Evolutionary conservation across 1,140 invertebrate species (phyloP), one percentile per base, ranked within the genome.

Genomic region (Goniozus legneri): DNA sequence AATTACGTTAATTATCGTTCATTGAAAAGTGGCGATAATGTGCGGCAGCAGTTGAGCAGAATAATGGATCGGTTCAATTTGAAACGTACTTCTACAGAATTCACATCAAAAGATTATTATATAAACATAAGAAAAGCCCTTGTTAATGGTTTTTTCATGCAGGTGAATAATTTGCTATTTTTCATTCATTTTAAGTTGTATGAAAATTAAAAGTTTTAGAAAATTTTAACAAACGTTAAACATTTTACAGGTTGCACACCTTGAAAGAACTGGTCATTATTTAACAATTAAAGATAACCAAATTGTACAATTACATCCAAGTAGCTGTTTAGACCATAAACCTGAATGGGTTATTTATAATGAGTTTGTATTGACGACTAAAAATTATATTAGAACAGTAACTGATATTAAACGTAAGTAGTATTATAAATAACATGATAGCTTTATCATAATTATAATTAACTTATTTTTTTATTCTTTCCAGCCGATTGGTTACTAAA

Each of bases 261-360:
- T 98, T 48, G 95, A 98, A 71, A 79, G 92, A 53, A 95, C 89
- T 6, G 94, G 95, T 1, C 94, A 98, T 75, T 99, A 99, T 77
- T 79, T 98, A 50, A 99, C 97, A 12, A 94, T 98, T 34, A 99
- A 99, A 72, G 97, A 99, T 78, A 98, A 98, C 77, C 97, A 99
- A 80, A 85, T 95, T 43, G 97, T 99, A 7, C 95, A 98, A 73
- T 81, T 99, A 10, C 97, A 99, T 80, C 97, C 97, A 0, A 98
- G 95, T 36, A 98, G 95, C 13, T 98, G 95, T 75, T 80, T 99
- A 12, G 96, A 98, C 77, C 97, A 99, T 74, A 98, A 98, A 78
- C 97, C 97, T 2, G 97, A 99, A 70, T 99, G 97, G 97, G 96
- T 98, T 13, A 86, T 99, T 39, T 99, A 99, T 77, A 98, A 99